Base-by-base conservation (phyloP, 2,113 vertebrate genomes). In the Oncorhynchus keta region DNA sequence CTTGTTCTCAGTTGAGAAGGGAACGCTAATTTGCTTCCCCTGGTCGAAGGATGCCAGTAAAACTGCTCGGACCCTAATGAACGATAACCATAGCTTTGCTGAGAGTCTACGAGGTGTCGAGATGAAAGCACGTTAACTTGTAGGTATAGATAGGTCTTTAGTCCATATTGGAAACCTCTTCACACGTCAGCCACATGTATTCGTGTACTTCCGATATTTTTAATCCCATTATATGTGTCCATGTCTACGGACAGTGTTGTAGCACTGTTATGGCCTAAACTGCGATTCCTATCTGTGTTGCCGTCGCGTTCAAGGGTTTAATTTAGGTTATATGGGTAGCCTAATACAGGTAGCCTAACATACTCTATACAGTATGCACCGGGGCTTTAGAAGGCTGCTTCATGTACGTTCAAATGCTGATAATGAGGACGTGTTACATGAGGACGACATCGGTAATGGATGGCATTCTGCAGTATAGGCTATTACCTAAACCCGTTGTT, bases 151-250 rank as follows among this genome's bases (percentile, higher is more conserved):
- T 39, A 68, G 14, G 32, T 30, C 5, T 68, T 35, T 35, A 22
- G 67, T 20, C 14, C 30, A 68, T 2, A 14, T 68, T 32, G 66
- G 28, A 35, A 68, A 5, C 5, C 22, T 65, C 4, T 45, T 80
- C 73, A 76, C 76, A 30, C 70, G 61, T 67, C 74, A 70, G 35
- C 48, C 76, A 55, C 67, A 64, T 11, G 20, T 22, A 11, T 45
- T 11, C 39, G 39, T 11, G n/a, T 24, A 22, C 24, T 5, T 62
- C 18, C 59, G 6, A n/a, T 49, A 55, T 76, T 32, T 75, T 57
- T 75, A 80, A 82, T 81, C 75, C 81, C 76, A 76, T 86, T 45
- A 45, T 86, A 82, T 9, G 18, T 62, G 59, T 62, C 18, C 7
- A n/a, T 62, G 9, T 62, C 59, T 22, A 62, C 51, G 51, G 59